phyloP scores from a whole-genome alignment of 1,140 invertebrate species.

The Diachasmimorpha longicaudata region DNA sequence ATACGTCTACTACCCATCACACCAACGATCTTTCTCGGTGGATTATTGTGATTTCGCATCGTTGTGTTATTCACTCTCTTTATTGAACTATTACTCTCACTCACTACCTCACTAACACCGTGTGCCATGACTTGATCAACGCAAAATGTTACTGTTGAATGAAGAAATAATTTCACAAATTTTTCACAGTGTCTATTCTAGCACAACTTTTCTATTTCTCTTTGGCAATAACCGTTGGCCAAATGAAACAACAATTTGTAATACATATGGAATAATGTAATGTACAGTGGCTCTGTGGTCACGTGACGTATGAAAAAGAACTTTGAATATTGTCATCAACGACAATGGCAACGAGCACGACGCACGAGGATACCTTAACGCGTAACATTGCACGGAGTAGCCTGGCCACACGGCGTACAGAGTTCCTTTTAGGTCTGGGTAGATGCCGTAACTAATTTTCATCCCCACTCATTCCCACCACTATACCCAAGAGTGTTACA shows the following conservation, averaged over 20 bases:
- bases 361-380: conserved; percentile 50
- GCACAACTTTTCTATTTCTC: not conserved
- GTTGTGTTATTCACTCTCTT: conserved; percentile 60
- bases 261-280: not conserved
- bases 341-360: conserved; percentile 26
- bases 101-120: conserved; percentile 62
- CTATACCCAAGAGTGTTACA: conserved; percentile 19
- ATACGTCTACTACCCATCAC: conserved; percentile 79
- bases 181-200: not conserved
- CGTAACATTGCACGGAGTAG: conserved; percentile 59
- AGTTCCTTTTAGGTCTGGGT: conserved; percentile 57
- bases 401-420: conserved; percentile 47
- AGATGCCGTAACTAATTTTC: conserved; percentile 61
- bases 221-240: too few species aligned
- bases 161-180: not conserved
- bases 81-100: conserved; percentile 43
- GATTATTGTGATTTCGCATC: conserved; percentile 42
- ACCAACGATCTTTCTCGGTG: conserved; percentile 61
- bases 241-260: not conserved
- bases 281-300: not conserved
- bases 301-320: conserved; percentile 26
- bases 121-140: conserved; percentile 63
- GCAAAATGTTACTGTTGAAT: not conserved
- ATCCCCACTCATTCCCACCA: conserved; percentile 44
- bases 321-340: conserved; percentile 20